Percentiles rank a stretch among this genome's conserved stretches.
Conservation (phyloP, 2,113 vertebrate genomes). For the Gulo gulo region DNA sequence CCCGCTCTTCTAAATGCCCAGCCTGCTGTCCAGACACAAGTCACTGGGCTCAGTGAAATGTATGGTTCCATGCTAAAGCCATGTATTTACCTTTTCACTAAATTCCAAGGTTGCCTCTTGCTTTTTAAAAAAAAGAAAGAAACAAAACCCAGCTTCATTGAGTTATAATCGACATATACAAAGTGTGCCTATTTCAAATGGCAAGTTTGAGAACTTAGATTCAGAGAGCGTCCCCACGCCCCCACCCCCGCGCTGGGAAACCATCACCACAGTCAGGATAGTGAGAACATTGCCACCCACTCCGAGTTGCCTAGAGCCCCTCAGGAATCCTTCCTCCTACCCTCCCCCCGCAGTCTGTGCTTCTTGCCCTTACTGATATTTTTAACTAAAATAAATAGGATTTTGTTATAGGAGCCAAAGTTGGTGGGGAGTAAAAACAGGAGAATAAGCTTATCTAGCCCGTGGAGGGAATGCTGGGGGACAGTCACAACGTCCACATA, state of each 20-base stretch:
- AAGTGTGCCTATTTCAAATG: neutral
- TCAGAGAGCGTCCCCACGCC: no score
- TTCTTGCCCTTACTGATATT: neutral
- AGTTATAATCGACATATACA: neutral
- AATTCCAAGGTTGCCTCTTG: neutral
- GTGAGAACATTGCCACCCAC: accelerated
- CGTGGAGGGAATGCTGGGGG: neutral
- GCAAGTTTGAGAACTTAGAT: neutral
- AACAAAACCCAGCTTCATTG: neutral
- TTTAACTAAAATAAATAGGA: neutral
- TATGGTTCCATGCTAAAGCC: neutral
- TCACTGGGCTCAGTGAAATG: neutral
- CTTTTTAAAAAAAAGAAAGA: no score
- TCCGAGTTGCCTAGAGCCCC: neutral
- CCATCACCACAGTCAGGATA: accelerated
- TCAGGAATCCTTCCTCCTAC: neutral
- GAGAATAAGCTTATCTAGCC: no score
- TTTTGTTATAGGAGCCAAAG: neutral
- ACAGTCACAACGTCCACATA: neutral
- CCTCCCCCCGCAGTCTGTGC: no score
- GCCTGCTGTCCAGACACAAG: neutral
- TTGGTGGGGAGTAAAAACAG: neutral
- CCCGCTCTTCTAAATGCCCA: neutral
- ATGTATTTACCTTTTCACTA: neutral
- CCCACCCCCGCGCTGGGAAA: neutral